These are phyloP conservation scores for Seriola aureovittata DNA, from an alignment of 2,113 vertebrate species.

Conservation along the genomic window DNA sequence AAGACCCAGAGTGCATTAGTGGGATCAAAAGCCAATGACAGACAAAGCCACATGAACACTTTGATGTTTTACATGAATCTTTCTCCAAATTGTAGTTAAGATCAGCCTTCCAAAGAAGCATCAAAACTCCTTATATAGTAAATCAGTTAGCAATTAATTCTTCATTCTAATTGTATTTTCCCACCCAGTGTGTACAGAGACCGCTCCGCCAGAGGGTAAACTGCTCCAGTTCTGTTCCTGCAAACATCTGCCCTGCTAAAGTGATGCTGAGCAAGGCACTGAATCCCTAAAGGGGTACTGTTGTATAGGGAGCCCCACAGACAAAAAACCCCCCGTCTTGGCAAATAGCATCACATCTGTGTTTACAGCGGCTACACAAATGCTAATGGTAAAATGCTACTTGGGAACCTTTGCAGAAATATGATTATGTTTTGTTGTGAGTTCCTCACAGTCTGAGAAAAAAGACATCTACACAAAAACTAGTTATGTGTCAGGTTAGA, in stretches of 20 bases:
- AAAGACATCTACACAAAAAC: background rate
- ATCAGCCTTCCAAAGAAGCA: background rate
- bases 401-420: background rate
- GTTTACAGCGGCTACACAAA: background rate
- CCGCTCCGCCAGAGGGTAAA: background rate
- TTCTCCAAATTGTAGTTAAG: conserved; percentile 1
- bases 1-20: conserved; percentile 59
- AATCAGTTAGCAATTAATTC: background rate
- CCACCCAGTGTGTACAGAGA: background rate
- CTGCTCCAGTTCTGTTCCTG: background rate
- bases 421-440: background rate
- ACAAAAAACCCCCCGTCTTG: background rate
- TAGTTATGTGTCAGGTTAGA: background rate
- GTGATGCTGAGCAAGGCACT: background rate
- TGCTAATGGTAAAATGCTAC: background rate
- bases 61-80: conserved; percentile 2
- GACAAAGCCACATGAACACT: conserved; percentile 34
- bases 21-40: conserved; percentile 56
- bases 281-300: background rate
- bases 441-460: background rate
- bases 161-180: background rate
- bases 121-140: background rate
- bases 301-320: background rate
- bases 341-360: background rate
- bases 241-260: background rate